Conservation (phyloP, 2,888 invertebrate species). For the Sesia apiformis region DNA sequence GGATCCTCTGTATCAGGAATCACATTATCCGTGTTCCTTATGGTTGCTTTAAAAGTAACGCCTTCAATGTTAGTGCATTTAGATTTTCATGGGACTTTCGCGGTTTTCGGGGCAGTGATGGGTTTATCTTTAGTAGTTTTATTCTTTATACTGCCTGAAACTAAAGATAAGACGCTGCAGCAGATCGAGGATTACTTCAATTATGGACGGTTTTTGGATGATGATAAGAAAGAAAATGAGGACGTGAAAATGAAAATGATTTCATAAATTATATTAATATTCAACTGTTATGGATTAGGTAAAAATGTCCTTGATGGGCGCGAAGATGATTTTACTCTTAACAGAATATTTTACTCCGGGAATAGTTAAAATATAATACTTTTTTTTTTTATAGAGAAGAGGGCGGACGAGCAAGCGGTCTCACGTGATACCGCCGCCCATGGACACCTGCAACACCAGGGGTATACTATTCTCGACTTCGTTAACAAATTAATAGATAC, state of each 20-base stretch:
- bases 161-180: slow-evolving; percentile 30
- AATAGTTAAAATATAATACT: too few species aligned
- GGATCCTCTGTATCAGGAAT: slow-evolving; percentile 30
- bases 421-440: too few species aligned
- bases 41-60: slow-evolving; percentile 32
- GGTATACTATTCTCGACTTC: too few species aligned
- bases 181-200: slow-evolving; percentile 32
- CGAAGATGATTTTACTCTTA: too few species aligned
- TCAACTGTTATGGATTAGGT: too few species aligned
- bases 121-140: slow-evolving; percentile 14
- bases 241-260: slow-evolving; percentile 19
- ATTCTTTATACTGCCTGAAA: slow-evolving; percentile 29
- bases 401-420: too few species aligned
- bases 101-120: slow-evolving; percentile 29
- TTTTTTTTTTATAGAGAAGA: too few species aligned
- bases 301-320: too few species aligned
- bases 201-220: slow-evolving; percentile 21
- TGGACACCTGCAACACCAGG: too few species aligned
- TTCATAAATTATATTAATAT: neutral
- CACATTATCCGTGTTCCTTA: slow-evolving; percentile 23
- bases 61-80: slow-evolving; percentile 26
- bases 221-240: slow-evolving; percentile 14
- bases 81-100: slow-evolving; percentile 41
- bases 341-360: too few species aligned
- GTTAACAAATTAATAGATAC: too few species aligned